phyloP scores from a whole-genome alignment of 2,888 invertebrate genomes.

The Phasia obesa region DNA sequence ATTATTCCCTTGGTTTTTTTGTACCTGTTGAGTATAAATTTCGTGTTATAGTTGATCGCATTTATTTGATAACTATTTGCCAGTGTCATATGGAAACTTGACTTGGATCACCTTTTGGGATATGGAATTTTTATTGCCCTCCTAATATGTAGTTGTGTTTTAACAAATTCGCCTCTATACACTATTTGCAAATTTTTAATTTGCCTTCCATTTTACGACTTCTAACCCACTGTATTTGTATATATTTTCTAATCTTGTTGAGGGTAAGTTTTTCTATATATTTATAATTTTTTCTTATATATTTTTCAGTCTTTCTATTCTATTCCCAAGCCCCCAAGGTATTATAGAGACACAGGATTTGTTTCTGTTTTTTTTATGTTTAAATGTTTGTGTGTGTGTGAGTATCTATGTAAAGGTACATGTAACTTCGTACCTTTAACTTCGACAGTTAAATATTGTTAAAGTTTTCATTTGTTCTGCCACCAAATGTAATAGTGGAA shows the following conservation, averaged over 20 bases:
- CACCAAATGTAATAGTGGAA: constrained; percentile 25
- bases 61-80: no score
- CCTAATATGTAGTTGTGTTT: no score
- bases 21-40: no score
- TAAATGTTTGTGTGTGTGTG: background rate
- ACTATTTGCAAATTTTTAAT: no score
- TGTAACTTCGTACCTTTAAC: constrained; percentile 54
- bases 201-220: background rate
- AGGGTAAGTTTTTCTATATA: constrained; percentile 17
- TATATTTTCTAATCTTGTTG: background rate
- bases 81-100: no score
- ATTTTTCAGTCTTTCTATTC: constrained; percentile 15
- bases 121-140: no score
- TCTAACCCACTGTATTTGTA: constrained; percentile 23
- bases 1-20: no score
- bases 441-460: constrained; percentile 64
- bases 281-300: constrained; percentile 31
- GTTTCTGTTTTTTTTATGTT: background rate
- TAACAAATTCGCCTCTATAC: no score
- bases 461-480: constrained; percentile 39
- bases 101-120: no score
- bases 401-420: background rate
- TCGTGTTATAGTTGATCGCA: no score
- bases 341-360: constrained; percentile 51
- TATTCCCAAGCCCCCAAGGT: constrained; percentile 57